These are phyloP conservation scores for Epiperipatus broadwayi DNA, from an alignment of 2,888 invertebrate species.

Conservation along the genomic window DNA sequence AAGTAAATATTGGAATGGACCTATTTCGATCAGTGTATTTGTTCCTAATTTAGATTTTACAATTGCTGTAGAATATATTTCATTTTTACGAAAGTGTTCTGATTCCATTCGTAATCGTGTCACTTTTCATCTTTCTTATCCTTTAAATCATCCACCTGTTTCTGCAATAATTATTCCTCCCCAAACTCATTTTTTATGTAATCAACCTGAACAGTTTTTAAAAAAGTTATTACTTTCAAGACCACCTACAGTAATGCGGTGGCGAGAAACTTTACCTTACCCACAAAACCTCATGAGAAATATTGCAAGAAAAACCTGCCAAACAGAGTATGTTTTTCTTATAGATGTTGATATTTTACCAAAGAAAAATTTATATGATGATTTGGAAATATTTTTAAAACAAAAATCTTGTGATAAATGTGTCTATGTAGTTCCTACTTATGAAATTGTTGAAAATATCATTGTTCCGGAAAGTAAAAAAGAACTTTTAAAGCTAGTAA, in stretches of 20 bases:
- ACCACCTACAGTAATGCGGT: slow-evolving; percentile 40
- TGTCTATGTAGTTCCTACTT: slow-evolving; percentile 74
- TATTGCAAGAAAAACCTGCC: slow-evolving; percentile 59
- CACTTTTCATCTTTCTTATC: slow-evolving; percentile 52
- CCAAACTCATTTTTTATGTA: too few relatives aligned
- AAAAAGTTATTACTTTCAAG: slow-evolving; percentile 14
- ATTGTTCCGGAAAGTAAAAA: slow-evolving; percentile 60
- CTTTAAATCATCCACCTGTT: slow-evolving; percentile 38
- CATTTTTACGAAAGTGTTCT: slow-evolving; percentile 54
- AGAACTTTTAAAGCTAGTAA: slow-evolving; percentile 51
- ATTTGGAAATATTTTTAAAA: slow-evolving; percentile 42
- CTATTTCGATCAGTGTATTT: slow-evolving; percentile 62
- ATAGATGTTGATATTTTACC: slow-evolving; percentile 77
- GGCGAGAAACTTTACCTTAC: slow-evolving; percentile 55
- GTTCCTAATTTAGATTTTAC: slow-evolving; percentile 45
- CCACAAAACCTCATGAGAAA: slow-evolving; percentile 78
- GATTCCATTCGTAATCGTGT: slow-evolving; percentile 49
- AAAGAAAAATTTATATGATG: slow-evolving; percentile 46
- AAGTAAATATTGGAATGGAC: slow-evolving; percentile 61
- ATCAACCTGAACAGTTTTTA: slow-evolving; percentile 13
- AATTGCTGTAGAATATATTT: slow-evolving; percentile 48
- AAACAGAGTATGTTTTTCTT: slow-evolving; percentile 52
- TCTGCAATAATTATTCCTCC: too few relatives aligned
- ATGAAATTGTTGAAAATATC: slow-evolving; percentile 53
- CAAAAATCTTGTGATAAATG: slow-evolving; percentile 35